Evolutionary conservation across 2,113 vertebrate genomes (phyloP), one percentile per base, ranked within the genome.

Genomic region (Psettodes erumei): DNA sequence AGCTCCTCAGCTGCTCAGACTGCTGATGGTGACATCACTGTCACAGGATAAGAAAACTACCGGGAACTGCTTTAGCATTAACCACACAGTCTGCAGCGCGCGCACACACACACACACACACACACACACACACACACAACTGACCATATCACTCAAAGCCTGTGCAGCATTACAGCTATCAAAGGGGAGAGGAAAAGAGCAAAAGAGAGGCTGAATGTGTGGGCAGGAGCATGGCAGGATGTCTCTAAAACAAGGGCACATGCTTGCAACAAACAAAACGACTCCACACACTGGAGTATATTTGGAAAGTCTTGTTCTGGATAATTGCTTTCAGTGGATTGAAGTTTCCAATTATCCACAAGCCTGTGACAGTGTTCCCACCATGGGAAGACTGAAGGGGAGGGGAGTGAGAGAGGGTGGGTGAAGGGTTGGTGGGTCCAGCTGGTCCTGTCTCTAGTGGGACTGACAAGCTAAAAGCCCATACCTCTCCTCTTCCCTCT

Each of bases 251-350:
- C 75, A 86, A 82, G 54, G 30, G 27, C 35, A 71, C 74, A 76
- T 73, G 79, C 28, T 82, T 40, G 61, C 69, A 71, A 74, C 65
- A 69, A 80, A 83, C 78, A 83, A 63, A 59, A 74, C 13, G 10
- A 73, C 62, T 77, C 77, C 79, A 78, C 60, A 78, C 60, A 11
- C 62, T 70, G 45, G 68, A 81, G 82, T 93, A 88, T 87, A 91
- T 93, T 93, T 91, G 90, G 86, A 91, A 91, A 88, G 81, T 84
- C 85, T 89, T 77, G 66, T 79, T 84, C 73, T 66, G 77, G 68
- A 87, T 93, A 93, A 93, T 91, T 93, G 85, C 87, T 92, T 93
- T 92, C 90, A 90, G 90, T 82, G 77, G 84, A 93, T 84, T 85
- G 82, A 90, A 89, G 93, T 91, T 92, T 93, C 90, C 85, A 92